Evolutionary conservation across 2,888 invertebrate species (phyloP), one percentile per base, ranked within the genome.

Genomic region (Callinectes sapidus): DNA sequence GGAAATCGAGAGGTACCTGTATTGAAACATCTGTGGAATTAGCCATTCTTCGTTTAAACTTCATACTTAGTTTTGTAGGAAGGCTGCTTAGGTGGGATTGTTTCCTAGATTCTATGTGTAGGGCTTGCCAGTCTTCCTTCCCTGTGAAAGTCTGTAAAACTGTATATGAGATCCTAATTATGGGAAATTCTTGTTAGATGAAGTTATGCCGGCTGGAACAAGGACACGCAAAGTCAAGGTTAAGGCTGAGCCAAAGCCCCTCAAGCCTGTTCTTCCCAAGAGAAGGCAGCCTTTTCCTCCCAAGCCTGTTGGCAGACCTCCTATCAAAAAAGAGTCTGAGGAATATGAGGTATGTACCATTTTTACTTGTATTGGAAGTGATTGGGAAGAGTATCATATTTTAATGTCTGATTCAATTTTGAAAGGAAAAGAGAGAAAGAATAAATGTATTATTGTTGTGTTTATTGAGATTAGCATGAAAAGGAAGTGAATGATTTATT

Each of bases 121-220:
- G 61, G 61, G 18, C 61, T 61, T 61, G 61, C 18, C 23, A 8
- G 48, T 48, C 48, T 48, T 48, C 23, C 61, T 16, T 23, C 23
- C 23, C 23, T 61, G 23, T 61, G 61, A 48, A 48, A 48, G 48
- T 48, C 3, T 48, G 48, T 48, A 48, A 48, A 48, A 48, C 48
- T 61, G 23, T 23, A 61, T 61, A 61, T 13, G 61, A 61, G 61
- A 0, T 18, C 61, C 28, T 89, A 23, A 77, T 77, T 13, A 42
- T 23, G 66, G 14, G n/a, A 55, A 61, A 39, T 35, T 90, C 8
- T 35, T 48, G 2, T 0, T 77, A 94, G 93, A 94, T 14, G 93
- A 94, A 61, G 91, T 94, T 13, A 90, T 94, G 5, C 93, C 93
- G 16, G 91, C 90, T 66, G 93, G 93, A 13, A 94, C 93, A 32